Conservation (phyloP, 2,888 invertebrate genomes). For the Caenorhabditis virilis region DNA sequence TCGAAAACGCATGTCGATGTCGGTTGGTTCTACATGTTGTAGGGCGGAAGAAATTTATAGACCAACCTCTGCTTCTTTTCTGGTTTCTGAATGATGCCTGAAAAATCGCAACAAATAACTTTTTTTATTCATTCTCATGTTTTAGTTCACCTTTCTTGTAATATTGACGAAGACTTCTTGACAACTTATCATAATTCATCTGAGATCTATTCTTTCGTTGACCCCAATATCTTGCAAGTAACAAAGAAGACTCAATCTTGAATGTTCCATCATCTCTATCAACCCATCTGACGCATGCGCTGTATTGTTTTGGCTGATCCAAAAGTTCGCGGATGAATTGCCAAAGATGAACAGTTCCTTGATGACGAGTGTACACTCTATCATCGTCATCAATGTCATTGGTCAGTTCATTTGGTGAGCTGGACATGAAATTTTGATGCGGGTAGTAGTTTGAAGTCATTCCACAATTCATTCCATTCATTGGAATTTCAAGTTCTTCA, state of each 20-base stretch:
- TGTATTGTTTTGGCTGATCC: slow-evolving; percentile 84
- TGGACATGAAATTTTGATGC: slow-evolving; percentile 18
- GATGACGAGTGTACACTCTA: slow-evolving; percentile 41
- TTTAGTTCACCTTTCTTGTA: slow-evolving; percentile 91
- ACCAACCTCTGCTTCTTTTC: slow-evolving; percentile 95
- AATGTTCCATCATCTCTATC: slow-evolving; percentile 88
- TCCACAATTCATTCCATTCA: slow-evolving; percentile 20
- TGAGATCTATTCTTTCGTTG: slow-evolving; percentile 95
- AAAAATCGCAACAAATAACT: too few species aligned
- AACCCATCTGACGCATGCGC: slow-evolving; percentile 94
- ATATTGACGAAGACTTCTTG: slow-evolving; percentile 94
- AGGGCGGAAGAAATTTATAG: slow-evolving; percentile 81
- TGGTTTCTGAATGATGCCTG: slow-evolving; percentile 84
- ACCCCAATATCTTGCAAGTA: slow-evolving; percentile 97
- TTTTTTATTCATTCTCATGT: background rate
- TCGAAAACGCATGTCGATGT: slow-evolving; percentile 17
- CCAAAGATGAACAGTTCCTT: slow-evolving; percentile 85
- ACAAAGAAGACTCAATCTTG: slow-evolving; percentile 97
- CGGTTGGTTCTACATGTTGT: slow-evolving; percentile 53
- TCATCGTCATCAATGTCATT: slow-evolving; percentile 39
- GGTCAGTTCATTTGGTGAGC: slow-evolving; percentile 17
- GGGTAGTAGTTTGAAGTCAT: slow-evolving; percentile 25
- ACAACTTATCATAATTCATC: slow-evolving; percentile 99
- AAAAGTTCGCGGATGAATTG: slow-evolving; percentile 96
- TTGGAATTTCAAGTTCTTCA: slow-evolving; percentile 45